A percentile compares a stretch with the other conserved stretches of the same genome.
Conservation (phyloP, 2,113 vertebrate species). For the Aix galericulata region DNA sequence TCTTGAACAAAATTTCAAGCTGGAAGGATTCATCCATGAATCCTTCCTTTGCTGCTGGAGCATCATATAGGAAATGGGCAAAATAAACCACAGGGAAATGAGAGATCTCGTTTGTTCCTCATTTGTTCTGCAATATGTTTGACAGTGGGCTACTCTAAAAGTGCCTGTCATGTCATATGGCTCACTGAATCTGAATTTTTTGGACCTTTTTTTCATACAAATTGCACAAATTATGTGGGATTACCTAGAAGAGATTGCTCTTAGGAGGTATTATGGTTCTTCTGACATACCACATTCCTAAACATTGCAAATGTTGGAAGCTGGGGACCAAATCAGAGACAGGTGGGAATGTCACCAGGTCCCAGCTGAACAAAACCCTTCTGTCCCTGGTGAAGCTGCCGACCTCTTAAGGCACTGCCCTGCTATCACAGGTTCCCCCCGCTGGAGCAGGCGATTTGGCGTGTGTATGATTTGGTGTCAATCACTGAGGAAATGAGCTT, state of each 20-base stretch:
- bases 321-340: background rate
- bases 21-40: background rate
- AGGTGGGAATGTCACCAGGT: background rate
- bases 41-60: background rate
- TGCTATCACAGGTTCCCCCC: background rate
- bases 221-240: background rate
- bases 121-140: background rate
- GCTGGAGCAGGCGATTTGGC: background rate
- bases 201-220: background rate
- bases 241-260: background rate
- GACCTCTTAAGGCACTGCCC: background rate
- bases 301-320: background rate
- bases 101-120: background rate
- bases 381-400: background rate
- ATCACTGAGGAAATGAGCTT: background rate
- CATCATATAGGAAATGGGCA: background rate
- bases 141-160: background rate
- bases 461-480: background rate
- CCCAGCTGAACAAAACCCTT: background rate
- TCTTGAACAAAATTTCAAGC: background rate
- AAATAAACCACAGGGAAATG: background rate
- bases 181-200: background rate
- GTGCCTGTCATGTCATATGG: fast-evolving
- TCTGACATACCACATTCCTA: fast-evolving
- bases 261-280: background rate